Base-by-base conservation (phyloP, 2,113 vertebrate species). In the Melospiza melodia region DNA sequence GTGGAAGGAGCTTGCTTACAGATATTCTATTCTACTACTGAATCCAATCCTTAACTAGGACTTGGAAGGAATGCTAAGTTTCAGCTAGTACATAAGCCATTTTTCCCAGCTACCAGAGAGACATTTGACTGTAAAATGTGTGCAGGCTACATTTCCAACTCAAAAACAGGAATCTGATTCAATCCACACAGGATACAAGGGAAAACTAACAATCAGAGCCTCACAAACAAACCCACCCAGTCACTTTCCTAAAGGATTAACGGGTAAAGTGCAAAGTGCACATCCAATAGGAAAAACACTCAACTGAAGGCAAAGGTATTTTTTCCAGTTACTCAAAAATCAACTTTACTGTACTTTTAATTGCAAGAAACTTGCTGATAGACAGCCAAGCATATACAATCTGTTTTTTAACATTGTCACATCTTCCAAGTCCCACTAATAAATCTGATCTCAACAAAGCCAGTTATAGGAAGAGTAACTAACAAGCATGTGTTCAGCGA, bases 221-320 rank as follows among this genome's bases (percentile, higher is more conserved):
- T 16, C 28, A 51, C 2, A 12, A 30, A 63, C 8, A 5, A 44
- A 16, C 57, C 22, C 79, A 54, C 6, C 4, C n/a, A 37, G 28
- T 8, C 23, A 3, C 16, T 19, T 31, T 15, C 19, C 37, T 51
- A 25, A 33, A 41, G 21, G 43, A 77, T 74, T 30, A 54, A 14
- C 18, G 51, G 25, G 10, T n/a, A 41, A 59, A 0, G 1, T 1
- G 0, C 22, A 13, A 59, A 0, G 1, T 1, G 0, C 22, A 13
- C 5, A 11, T 13, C 16, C 30, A 69, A 3, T 41, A 68, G 10
- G 8, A 43, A 35, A 41, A 21, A 77, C 28, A 63, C 24, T 72
- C 48, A 27, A 17, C 1, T 55, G 37, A 71, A 90, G 27, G 51
- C 22, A 75, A 2, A 39, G 23, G 15, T 12, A 4, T 24, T 39